Conservation (phyloP, 2,113 vertebrate genomes). For the Chaenocephalus aceratus region DNA sequence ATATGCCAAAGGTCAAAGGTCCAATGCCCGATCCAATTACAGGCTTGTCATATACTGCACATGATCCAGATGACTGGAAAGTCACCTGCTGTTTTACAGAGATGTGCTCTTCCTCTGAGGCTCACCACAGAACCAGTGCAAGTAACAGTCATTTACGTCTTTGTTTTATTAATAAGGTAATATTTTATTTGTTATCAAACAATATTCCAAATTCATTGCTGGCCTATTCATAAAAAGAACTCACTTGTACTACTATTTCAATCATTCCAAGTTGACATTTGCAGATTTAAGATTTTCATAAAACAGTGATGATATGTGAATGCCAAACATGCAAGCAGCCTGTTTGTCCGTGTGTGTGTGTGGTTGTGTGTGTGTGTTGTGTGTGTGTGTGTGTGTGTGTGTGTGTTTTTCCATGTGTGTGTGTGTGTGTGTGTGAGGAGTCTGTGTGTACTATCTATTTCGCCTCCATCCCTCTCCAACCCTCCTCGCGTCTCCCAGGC, state of each 20-base stretch:
- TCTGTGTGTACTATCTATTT: too few relatives aligned
- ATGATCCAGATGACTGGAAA: constrained; percentile 60
- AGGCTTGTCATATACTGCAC: constrained; percentile 72
- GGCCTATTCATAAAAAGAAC: too few relatives aligned
- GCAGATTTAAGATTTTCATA: constrained; percentile 10
- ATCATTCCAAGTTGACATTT: neutral
- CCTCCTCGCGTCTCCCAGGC: constrained; percentile 85
- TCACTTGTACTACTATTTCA: too few relatives aligned
- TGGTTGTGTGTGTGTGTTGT: too few relatives aligned
- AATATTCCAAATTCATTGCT: too few relatives aligned
- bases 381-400: too few relatives aligned
- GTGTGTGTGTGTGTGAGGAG: too few relatives aligned
- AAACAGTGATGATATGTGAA: constrained; percentile 8
- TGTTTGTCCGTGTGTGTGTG: too few relatives aligned
- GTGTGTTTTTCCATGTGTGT: too few relatives aligned
- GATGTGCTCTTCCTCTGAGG: constrained; percentile 28
- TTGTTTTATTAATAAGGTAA: too few relatives aligned
- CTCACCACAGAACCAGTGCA: constrained; percentile 19
- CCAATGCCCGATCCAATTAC: constrained; percentile 74
- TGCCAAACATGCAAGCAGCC: constrained; percentile 17
- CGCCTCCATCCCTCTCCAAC: constrained; percentile 44
- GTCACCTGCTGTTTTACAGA: constrained; percentile 55
- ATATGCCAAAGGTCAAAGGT: constrained; percentile 77
- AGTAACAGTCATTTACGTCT: too few relatives aligned
- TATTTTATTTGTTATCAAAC: too few relatives aligned